These are phyloP conservation scores for Tenthredo mesomela DNA, from an alignment of 2,888 invertebrate species.

Conservation along the genomic window DNA sequence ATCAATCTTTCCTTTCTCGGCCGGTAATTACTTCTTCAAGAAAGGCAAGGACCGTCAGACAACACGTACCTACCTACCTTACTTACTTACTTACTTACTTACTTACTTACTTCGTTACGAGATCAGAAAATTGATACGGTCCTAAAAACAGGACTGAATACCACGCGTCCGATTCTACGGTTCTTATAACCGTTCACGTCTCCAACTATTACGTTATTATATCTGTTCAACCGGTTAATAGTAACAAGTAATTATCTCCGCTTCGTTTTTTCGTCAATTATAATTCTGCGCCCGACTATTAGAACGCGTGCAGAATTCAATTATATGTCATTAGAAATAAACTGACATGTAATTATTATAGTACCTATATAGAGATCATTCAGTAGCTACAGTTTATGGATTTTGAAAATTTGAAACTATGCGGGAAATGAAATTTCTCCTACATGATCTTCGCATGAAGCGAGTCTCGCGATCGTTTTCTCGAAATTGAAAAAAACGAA, in stretches of 20 bases:
- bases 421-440: no score
- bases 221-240: background rate
- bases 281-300: background rate
- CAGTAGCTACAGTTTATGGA: background rate
- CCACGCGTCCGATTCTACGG: background rate
- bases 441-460: no score
- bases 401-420: background rate
- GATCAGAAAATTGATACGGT: constrained; percentile 27
- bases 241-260: background rate
- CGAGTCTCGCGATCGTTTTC: no score
- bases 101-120: background rate
- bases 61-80: background rate
- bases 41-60: background rate
- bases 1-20: background rate
- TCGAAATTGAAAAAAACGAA: no score
- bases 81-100: background rate
- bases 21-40: constrained; percentile 28
- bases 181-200: background rate
- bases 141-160: background rate
- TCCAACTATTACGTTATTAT: background rate
- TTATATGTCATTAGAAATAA: background rate
- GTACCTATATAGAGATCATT: background rate
- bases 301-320: background rate
- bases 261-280: background rate
- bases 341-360: background rate